Base-by-base conservation (phyloP, 2,888 invertebrate species). In the Trachelus troglodyta region DNA sequence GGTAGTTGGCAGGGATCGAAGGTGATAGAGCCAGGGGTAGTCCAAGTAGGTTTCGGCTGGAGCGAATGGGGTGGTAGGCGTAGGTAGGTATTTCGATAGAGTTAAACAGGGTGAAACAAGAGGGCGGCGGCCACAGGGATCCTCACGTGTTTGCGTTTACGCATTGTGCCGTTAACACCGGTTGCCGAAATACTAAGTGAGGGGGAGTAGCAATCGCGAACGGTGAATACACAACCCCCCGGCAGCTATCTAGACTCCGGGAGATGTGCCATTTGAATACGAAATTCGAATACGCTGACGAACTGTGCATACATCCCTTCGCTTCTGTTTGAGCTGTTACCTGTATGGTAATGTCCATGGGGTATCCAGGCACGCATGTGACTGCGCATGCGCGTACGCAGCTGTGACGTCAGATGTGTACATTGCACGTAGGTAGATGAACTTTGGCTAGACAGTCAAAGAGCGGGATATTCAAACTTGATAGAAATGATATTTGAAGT, bases 241-340 rank as follows among this genome's bases (percentile, higher is more conserved):
- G 84, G 82, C 85, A 87, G 85, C 84, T 83, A 85, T 84, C 84
- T 80, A 83, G 85, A 84, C 83, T 83, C 80, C 79, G 83, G 83
- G 86, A 86, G 86, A 87, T 85, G 87, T 85, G 88, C 87, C 88
- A 90, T 90, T 90, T 90, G 90, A 90, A 90, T 90, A 89, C 90
- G 89, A 89, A 89, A 90, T 90, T 90, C 89, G 89, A 87, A 87
- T 87, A 85, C 88, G 87, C 89, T 90, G 90, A 90, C 90, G 90
- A 89, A 89, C 89, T 86, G 84, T 86, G 89, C 90, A 89, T 88
- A 90, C 90, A 90, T 90, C 90, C 89, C 87, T 89, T 89, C 87
- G 85, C 87, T 88, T 88, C 89, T 90, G 90, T 90, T 90, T 90
- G 90, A 89, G 89, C 90, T 89, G 89, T 89, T 87, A 87, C 87